phyloP scores from a whole-genome alignment of 1,140 invertebrate genomes.

The Aphelenchoides fujianensis region DNA sequence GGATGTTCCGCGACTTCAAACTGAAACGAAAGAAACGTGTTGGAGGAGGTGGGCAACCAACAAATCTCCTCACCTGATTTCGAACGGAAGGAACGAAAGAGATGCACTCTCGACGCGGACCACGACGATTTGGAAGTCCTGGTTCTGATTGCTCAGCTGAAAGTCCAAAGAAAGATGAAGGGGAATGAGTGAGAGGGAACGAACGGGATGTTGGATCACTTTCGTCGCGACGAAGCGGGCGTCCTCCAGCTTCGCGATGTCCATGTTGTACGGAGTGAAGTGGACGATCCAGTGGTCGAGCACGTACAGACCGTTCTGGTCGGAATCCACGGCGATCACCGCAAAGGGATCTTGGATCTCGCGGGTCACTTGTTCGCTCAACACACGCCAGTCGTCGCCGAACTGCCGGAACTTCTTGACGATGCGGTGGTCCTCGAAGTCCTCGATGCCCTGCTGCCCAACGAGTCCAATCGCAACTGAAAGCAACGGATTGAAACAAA shows the following conservation, averaged over 20 bases:
- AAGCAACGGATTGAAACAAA: not conserved
- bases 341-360: constrained; percentile 14
- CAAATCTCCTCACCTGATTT: constrained; percentile 2
- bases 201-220: constrained; percentile 14
- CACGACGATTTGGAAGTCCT: constrained; percentile 14
- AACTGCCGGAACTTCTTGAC: constrained; percentile 6
- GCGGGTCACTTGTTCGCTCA: not conserved
- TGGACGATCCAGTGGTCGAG: constrained; percentile 10
- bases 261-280: constrained; percentile 3
- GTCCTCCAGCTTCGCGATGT: constrained; percentile 12
- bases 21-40: constrained; percentile 17
- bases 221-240: constrained; percentile 10
- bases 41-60: not conserved
- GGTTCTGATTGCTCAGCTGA: constrained; percentile 16
- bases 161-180: no score
- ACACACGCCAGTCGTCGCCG: not conserved
- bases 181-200: no score
- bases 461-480: constrained; percentile 7
- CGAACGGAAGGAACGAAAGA: constrained; percentile 3
- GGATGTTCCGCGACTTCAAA: constrained; percentile 6
- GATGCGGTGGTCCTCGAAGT: not conserved
- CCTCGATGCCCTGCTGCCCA: not conserved
- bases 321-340: not conserved
- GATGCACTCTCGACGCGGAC: constrained; percentile 1
- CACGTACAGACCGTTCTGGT: constrained; percentile 10